Base-by-base conservation (phyloP, 1,140 invertebrate genomes). In the Hylaeus volcanicus region DNA sequence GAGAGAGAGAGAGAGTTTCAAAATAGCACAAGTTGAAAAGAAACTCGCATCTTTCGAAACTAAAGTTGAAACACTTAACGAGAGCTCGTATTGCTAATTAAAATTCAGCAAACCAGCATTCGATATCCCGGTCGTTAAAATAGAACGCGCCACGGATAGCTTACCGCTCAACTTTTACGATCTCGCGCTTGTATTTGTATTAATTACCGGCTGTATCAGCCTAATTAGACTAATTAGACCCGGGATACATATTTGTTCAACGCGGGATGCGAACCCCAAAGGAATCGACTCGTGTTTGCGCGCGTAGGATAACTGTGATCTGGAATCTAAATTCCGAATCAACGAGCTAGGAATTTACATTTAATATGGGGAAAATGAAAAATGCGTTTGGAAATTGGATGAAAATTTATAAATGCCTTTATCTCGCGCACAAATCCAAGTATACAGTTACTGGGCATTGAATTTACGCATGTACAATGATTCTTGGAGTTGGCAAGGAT, bases 181-280 rank as follows among this genome's bases (percentile, higher is more conserved):
- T 55, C 45, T 26, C 12, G 41, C 11, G 4, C 5, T 14, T 37
- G 75, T 77, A 71, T 77, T 60, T 77, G 68, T 77, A 77, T 77
- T 77, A 77, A 77, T 77, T 77, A 77, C 75, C 2, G 75, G 65
- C 56, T 53, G 51, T 77, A 71, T 77, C 71, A 71, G 55, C 56
- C 75, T 77, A 71, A 77, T 71, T 71, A 69, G 65, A 43, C 75
- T 77, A 60, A 77, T 77, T 77, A 77, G 75, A 71, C 75, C 55
- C 55, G n/a, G 53, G 66, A 71, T 77, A 71, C 55, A 71, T 77
- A 71, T 77, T 77, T 77, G 75, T 37, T 41, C 43, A 53, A 60
- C 51, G 75, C 75, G 55, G 26, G 5, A 55, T 41, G 37, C 53
- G 12, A 77, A 70, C 26, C 56, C 45, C 75, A 53, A 77, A 69